Evolutionary conservation across 1,140 invertebrate genomes (phyloP).

Genomic region (Mercenaria mercenaria): DNA sequence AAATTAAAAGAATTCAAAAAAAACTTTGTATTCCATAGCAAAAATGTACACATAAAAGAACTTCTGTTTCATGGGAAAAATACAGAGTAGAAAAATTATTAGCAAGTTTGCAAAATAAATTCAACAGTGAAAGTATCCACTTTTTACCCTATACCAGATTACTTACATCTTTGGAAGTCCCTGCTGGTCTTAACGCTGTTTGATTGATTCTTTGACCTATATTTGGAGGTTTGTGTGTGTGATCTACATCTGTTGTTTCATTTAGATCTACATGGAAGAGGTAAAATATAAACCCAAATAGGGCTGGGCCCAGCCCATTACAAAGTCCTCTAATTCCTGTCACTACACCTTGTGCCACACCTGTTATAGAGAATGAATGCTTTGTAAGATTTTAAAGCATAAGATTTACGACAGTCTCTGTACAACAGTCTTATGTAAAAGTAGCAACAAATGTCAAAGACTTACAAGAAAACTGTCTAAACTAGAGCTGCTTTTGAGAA

Average conservation of each 20-base stretch:
- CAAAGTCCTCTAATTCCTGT: constrained; percentile 95
- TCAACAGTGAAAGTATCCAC: too few species aligned
- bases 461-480: too few species aligned
- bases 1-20: too few species aligned
- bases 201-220: neutral
- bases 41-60: too few species aligned
- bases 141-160: too few species aligned
- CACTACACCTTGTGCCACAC: constrained; percentile 99
- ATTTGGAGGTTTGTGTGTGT: constrained; percentile 10
- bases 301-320: constrained; percentile 96
- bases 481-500: too few species aligned
- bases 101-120: too few species aligned
- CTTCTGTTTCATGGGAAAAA: too few species aligned
- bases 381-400: too few species aligned
- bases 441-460: too few species aligned
- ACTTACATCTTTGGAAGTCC: constrained; percentile 35
- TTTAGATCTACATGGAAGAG: constrained; percentile 99
- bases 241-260: constrained; percentile 68
- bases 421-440: neutral
- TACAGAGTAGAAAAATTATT: too few species aligned
- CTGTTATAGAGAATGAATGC: constrained; percentile 86
- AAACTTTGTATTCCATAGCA: too few species aligned
- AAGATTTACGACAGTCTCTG: neutral
- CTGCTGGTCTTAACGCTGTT: neutral
- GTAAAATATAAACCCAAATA: constrained; percentile 99